Percentiles rank a stretch among this genome's conserved stretches.
Evolutionary conservation across 2,113 vertebrate species (phyloP).

Genomic region (Corythornis cristatus): DNA sequence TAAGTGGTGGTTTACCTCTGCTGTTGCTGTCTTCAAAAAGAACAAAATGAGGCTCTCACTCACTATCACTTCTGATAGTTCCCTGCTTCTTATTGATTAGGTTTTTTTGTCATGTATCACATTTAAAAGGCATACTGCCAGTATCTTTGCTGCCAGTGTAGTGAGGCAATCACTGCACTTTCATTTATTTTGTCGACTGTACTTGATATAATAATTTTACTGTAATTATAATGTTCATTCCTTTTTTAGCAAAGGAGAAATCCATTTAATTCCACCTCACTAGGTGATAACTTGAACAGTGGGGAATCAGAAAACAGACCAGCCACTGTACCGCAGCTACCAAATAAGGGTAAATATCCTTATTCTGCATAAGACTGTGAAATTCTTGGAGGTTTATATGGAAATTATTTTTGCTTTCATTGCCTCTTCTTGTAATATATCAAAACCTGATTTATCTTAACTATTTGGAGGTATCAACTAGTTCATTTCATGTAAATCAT

Average conservation of each 20-base stretch:
- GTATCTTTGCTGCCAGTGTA: not conserved
- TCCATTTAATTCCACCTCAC: slow-evolving; percentile 80
- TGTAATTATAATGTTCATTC: slow-evolving; percentile 2
- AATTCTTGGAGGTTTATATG: not conserved
- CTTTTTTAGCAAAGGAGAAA: slow-evolving; percentile 84
- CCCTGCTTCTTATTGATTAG: not conserved
- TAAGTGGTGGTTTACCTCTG: not conserved
- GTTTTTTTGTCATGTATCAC: not conserved
- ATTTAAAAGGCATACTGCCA: not conserved
- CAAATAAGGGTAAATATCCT: slow-evolving; percentile 75
- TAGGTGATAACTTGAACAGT: slow-evolving; percentile 59
- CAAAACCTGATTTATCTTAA: not conserved
- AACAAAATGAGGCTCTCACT: not conserved
- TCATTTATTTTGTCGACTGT: not conserved
- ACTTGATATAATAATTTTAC: not conserved
- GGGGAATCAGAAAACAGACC: slow-evolving; percentile 42
- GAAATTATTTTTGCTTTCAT: not conserved
- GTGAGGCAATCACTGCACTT: not conserved
- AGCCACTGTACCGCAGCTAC: slow-evolving; percentile 45
- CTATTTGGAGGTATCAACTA: not conserved
- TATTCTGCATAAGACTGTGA: not conserved
- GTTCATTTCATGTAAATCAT: not conserved
- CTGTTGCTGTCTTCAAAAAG: not conserved
- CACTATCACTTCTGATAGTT: not conserved
- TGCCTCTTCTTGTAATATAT: not conserved